Percentiles rank a stretch among this genome's conserved stretches.
These are phyloP conservation scores for Pristionchus pacificus DNA, from an alignment of 1,140 invertebrate genomes.

Conservation along the genomic window DNA sequence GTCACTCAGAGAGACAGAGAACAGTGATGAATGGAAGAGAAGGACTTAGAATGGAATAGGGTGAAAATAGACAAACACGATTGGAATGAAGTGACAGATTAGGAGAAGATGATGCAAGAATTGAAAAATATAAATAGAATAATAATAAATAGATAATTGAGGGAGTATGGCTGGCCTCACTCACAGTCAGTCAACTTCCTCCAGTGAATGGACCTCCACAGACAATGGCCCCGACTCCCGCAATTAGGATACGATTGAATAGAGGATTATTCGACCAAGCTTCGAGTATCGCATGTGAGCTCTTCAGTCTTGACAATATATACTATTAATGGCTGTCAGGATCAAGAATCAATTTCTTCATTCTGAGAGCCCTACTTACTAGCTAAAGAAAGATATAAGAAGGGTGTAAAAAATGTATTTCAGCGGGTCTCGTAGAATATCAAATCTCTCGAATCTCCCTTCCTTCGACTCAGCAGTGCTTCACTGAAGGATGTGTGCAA, in stretches of 20 bases:
- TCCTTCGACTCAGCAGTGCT: conserved; percentile 31
- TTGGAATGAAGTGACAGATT: neutral
- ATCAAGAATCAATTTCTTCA: neutral
- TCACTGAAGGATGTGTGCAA: conserved; percentile 38
- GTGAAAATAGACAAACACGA: neutral
- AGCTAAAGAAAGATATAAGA: neutral
- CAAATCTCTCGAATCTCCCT: conserved; percentile 28
- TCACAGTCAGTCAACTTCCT: neutral
- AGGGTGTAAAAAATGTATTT: neutral
- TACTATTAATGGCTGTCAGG: neutral
- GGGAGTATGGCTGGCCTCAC: no score
- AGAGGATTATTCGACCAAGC: conserved; percentile 30
- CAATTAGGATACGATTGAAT: conserved; percentile 24
- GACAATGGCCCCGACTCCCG: conserved; percentile 3
- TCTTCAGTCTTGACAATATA: conserved; percentile 1
- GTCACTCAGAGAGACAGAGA: no score
- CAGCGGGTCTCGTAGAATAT: conserved; percentile 29
- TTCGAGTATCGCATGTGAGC: conserved; percentile 26
- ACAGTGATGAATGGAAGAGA: no score
- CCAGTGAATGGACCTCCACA: neutral
- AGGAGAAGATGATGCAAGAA: no score
- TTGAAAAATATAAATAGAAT: neutral
- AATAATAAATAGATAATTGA: neutral
- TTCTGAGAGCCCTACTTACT: neutral
- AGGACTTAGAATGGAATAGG: no score